These are phyloP conservation scores for Deroplatys truncata DNA, from an alignment of 2,888 invertebrate species.

Conservation along the genomic window DNA sequence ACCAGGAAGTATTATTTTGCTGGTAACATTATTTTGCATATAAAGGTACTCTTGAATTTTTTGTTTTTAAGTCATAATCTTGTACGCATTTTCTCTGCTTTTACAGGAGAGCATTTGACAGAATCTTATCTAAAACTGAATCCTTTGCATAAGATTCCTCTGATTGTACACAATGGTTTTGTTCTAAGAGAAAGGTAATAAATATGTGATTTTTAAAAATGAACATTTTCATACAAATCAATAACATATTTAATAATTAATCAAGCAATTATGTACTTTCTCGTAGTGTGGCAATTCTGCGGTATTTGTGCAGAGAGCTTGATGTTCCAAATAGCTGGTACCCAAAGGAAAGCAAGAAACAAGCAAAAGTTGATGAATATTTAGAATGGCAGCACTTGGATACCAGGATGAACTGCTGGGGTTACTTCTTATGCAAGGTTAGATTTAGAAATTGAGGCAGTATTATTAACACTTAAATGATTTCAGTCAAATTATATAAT, in stretches of 20 bases:
- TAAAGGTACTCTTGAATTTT: too few relatives aligned
- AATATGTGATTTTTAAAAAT: background rate
- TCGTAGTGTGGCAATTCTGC: slow-evolving; percentile 49
- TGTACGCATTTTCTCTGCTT: background rate
- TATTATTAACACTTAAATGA: too few relatives aligned
- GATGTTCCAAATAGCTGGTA: slow-evolving; percentile 50
- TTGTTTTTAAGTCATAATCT: background rate
- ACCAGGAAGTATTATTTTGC: too few relatives aligned
- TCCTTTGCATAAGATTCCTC: slow-evolving; percentile 61
- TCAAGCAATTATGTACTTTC: background rate
- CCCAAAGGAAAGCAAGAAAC: slow-evolving; percentile 44
- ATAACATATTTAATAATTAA: background rate
- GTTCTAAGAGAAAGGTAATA: slow-evolving; percentile 58
- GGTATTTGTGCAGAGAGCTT: slow-evolving; percentile 46
- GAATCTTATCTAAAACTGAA: slow-evolving; percentile 58
- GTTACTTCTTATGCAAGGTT: slow-evolving; percentile 47
- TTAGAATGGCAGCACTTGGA: slow-evolving; percentile 53
- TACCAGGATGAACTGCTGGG: slow-evolving; percentile 44
- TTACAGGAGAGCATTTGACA: slow-evolving; percentile 57
- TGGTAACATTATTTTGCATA: too few relatives aligned
- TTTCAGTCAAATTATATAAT: too few relatives aligned
- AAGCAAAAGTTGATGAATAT: slow-evolving; percentile 50
- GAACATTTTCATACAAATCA: too few relatives aligned
- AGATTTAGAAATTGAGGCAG: background rate
- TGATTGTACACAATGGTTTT: slow-evolving; percentile 64